Base-by-base conservation (phyloP, 2,797 vertebrate genomes). In the Leptatherina wallacei region DNA sequence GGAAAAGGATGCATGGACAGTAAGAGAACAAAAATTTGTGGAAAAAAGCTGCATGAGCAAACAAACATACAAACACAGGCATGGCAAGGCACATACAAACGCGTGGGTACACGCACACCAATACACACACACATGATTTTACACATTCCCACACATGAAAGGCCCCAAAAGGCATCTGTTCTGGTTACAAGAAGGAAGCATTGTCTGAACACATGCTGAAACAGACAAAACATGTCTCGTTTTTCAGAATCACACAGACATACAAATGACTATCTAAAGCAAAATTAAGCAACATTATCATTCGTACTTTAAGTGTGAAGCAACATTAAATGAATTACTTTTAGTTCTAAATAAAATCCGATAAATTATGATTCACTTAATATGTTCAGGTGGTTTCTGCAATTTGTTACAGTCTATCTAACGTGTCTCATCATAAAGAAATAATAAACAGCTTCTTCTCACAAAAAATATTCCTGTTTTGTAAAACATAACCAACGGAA, bases 141-240 rank as follows among this genome's bases (percentile, higher is more conserved):
- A 86, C 88, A 90, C 90, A 92, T 90, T 91, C 82, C 66, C 69
- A 77, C 79, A 95, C 91, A 94, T 95, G 91, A 95, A 95, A 95
- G 94, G 85, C 81, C 84, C 87, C 73, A 69, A 83, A 88, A 91
- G 85, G 87, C 91, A 94, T 94, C 93, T 94, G 93, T 93, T 93
- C 92, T 93, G 89, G 90, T 92, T 90, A 83, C 91, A 92, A 88
- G 86, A 84, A 92, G 95, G 94, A 95, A 95, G 88, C 71, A 57
- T 85, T 89, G 93, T 94, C 94, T 94, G 94, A 91, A 88, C 89
- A 91, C 93, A 93, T 30, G 90, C 91, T 93, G 92, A 85, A 92
- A 88, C 92, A 95, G 93, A 94, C 94, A 94, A 94, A 95, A 95
- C 95, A 95, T 85, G 91, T 93, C 94, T 93, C 77, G 60, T 86